phyloP scores from a whole-genome alignment of 2,113 vertebrate genomes.

The Oplegnathus fasciatus region DNA sequence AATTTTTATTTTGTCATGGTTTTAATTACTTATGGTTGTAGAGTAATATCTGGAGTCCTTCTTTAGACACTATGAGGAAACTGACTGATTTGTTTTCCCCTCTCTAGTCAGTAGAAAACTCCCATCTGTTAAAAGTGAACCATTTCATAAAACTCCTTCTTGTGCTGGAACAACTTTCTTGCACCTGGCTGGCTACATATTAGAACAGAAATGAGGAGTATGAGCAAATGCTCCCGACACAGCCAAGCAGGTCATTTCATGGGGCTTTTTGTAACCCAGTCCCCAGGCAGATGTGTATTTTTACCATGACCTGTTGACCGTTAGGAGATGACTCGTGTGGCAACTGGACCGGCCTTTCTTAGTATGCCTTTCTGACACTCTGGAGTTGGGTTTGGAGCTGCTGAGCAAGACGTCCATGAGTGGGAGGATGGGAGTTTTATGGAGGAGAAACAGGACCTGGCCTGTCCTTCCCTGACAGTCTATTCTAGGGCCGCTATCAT shows the following conservation, averaged over 20 bases:
- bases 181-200: conserved; percentile 7
- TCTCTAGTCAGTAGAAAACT: neutral
- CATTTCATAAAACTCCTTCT: conserved; percentile 6
- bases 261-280: conserved; percentile 57
- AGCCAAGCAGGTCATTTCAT: conserved; percentile 55
- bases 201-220: conserved; percentile 16
- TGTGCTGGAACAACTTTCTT: conserved; percentile 13
- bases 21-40: neutral
- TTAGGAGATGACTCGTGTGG: conserved; percentile 37
- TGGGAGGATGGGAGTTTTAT: conserved; percentile 60
- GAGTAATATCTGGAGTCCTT: neutral
- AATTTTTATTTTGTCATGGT: neutral
- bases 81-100: neutral
- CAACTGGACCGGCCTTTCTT: conserved; percentile 58
- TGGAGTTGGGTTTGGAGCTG: conserved; percentile 53
- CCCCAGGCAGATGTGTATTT: conserved; percentile 63
- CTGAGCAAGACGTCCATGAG: conserved; percentile 71
- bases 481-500: conserved; percentile 78
- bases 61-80: neutral
- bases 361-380: conserved; percentile 40
- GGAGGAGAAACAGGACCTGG: conserved; percentile 74
- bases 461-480: conserved; percentile 62
- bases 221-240: conserved; percentile 2
- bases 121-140: conserved; percentile 13
- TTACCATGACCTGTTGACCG: conserved; percentile 61